A percentile compares a stretch with the other conserved stretches of the same genome.
These are phyloP conservation scores for Stigmatopora argus DNA, from an alignment of 2,113 vertebrate genomes.

Conservation along the genomic window DNA sequence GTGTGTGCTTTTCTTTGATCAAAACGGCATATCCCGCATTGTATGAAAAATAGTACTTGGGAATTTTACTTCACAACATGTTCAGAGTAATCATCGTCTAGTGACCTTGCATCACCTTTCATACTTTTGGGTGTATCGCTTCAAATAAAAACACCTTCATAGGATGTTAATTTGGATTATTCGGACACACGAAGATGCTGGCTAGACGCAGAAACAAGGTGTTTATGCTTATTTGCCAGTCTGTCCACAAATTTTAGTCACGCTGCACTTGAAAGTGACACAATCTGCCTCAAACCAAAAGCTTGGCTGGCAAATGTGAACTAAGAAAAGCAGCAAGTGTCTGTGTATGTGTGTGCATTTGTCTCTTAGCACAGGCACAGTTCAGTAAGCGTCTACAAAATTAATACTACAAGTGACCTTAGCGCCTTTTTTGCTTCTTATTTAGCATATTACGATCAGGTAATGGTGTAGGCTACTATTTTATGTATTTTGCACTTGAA, in stretches of 20 bases:
- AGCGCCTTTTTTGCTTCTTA: neutral
- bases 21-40: neutral
- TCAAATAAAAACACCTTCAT: conserved; percentile 22
- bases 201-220: conserved; percentile 15
- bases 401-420: too few species aligned
- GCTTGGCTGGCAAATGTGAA: conserved; percentile 52
- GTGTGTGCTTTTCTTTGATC: too few species aligned
- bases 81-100: neutral
- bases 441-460: neutral
- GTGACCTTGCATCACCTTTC: conserved; percentile 26
- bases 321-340: conserved; percentile 19
- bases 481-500: too few species aligned
- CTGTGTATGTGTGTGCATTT: conserved; percentile 12
- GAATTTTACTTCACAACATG: neutral
- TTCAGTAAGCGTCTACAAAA: neutral
- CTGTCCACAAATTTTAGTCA: conserved; percentile 62
- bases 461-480: too few species aligned
- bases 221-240: conserved; percentile 44
- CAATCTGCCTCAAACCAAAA: conserved; percentile 51
- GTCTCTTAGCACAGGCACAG: neutral
- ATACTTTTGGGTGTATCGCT: neutral
- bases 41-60: neutral
- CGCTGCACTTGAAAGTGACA: conserved; percentile 58
- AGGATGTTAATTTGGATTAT: conserved; percentile 43
- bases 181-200: conserved; percentile 15